These are phyloP conservation scores for Azemiops feae DNA, from an alignment of 2,113 vertebrate species.

Conservation along the genomic window DNA sequence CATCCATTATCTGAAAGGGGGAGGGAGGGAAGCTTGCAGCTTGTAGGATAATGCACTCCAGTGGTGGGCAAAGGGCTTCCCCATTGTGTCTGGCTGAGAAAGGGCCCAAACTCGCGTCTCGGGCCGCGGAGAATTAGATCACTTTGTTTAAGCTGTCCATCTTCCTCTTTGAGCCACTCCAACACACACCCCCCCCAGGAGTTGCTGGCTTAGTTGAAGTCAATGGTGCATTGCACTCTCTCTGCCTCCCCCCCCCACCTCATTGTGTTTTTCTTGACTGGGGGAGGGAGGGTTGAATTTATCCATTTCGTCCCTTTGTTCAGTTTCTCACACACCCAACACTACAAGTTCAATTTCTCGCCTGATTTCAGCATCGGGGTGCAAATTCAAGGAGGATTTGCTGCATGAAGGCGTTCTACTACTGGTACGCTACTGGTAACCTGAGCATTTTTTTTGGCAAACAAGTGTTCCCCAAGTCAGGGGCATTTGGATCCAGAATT, in stretches of 20 bases:
- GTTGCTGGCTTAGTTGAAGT: not conserved
- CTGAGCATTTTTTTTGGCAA: not conserved
- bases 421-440: not conserved
- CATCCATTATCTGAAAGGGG: constrained; percentile 65
- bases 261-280: not conserved
- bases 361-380: not conserved
- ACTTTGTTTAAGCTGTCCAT: constrained; percentile 84
- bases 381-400: not conserved
- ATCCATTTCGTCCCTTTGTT: not conserved
- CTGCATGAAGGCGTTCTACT: not conserved
- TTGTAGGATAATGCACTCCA: constrained; percentile 79
- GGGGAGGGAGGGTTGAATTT: not conserved
- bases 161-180: constrained; percentile 1
- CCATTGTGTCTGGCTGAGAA: constrained; percentile 81
- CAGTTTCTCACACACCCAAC: not conserved
- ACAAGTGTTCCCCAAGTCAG: not conserved
- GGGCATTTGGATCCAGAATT: not conserved
- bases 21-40: constrained; percentile 53
- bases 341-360: not conserved
- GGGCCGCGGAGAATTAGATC: constrained; percentile 82
- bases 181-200: not conserved
- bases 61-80: constrained; percentile 73
- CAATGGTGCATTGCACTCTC: not conserved
- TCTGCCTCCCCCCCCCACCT: not conserved
- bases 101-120: constrained; percentile 70